These are phyloP conservation scores for Epinephelus moara DNA, from an alignment of 2,113 vertebrate species.

Conservation along the genomic window DNA sequence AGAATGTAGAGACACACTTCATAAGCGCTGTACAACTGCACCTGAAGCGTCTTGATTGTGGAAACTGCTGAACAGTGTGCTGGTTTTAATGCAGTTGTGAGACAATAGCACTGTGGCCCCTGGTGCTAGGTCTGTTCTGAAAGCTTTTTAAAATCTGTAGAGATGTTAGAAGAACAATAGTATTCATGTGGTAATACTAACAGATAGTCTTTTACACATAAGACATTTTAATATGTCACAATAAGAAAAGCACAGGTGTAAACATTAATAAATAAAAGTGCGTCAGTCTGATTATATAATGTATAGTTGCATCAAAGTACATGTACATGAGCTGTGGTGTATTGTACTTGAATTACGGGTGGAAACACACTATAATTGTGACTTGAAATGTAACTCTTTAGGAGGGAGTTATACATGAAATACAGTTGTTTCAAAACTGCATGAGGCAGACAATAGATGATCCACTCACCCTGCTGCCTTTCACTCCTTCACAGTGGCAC, in stretches of 20 bases:
- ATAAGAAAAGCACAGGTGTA: background rate
- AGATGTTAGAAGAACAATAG: background rate
- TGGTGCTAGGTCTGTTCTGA: background rate
- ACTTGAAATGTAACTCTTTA: background rate
- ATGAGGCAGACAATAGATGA: background rate
- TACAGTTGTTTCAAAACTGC: background rate
- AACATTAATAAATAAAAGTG: too few species aligned
- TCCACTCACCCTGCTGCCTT: slow-evolving; percentile 75
- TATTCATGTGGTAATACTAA: background rate
- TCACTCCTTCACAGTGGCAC: slow-evolving; percentile 72
- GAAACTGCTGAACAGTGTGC: background rate
- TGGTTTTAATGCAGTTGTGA: background rate
- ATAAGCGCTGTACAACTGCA: background rate
- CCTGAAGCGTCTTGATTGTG: background rate
- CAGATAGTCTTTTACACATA: background rate
- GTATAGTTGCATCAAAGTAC: background rate
- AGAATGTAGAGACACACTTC: background rate
- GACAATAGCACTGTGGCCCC: background rate
- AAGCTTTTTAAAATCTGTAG: background rate
- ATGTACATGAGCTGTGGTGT: background rate
- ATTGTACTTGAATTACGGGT: background rate
- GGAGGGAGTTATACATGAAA: background rate
- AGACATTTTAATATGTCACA: background rate
- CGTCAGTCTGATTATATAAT: background rate
- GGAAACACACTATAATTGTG: background rate